Percentiles rank a stretch among this genome's conserved stretches.
Conservation (phyloP, 2,797 vertebrate species). For the Kryptolebias ocellatus region DNA sequence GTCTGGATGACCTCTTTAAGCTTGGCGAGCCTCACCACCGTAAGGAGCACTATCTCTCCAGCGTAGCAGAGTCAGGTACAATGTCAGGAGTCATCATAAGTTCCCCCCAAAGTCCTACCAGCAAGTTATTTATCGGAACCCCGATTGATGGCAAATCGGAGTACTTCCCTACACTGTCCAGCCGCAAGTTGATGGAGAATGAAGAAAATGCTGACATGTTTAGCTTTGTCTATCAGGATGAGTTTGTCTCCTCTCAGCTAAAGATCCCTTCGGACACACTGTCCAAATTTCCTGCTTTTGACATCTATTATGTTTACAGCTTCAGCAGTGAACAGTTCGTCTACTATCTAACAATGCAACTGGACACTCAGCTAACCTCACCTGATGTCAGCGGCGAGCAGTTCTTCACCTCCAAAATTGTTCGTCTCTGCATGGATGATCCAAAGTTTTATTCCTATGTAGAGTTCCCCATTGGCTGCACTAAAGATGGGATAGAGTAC, state of each 20-base stretch:
- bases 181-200: constrained; percentile 94
- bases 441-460: constrained; percentile 99
- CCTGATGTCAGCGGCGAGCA: constrained; percentile 95
- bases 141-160: constrained; percentile 98
- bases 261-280: constrained; percentile 98
- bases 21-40: constrained; percentile 97
- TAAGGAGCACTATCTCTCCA: constrained; percentile 99
- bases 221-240: constrained; percentile 98
- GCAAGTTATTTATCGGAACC: constrained; percentile 96
- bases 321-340: constrained; percentile 99
- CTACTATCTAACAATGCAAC: constrained; percentile 96
- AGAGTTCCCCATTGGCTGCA: constrained; percentile 97
- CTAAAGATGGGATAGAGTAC: constrained; percentile 95
- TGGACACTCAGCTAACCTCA: constrained; percentile 95
- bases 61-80: constrained; percentile 92
- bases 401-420: constrained; percentile 98
- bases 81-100: constrained; percentile 98
- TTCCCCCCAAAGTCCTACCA: constrained; percentile 84
- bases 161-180: constrained; percentile 97
- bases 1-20: constrained; percentile 97
- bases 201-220: constrained; percentile 99
- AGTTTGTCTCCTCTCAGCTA: constrained; percentile 97
- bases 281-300: constrained; percentile 96
- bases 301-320: constrained; percentile 98
- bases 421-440: constrained; percentile 95